Percentiles rank a stretch among this genome's conserved stretches.
Evolutionary conservation across 2,888 invertebrate species (phyloP).

Genomic region (Lasiommata megera): DNA sequence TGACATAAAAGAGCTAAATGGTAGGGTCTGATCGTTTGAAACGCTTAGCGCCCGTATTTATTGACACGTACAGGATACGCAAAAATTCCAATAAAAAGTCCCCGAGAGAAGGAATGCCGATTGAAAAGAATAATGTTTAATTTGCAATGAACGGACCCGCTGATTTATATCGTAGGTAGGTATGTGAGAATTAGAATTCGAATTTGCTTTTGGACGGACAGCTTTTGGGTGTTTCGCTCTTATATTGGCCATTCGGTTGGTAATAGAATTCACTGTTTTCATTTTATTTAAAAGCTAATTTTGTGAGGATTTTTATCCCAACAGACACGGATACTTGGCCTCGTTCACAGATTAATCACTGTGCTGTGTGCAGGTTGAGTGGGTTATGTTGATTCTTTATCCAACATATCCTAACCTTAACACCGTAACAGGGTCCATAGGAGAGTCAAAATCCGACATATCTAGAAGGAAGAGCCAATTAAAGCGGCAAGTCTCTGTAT

Average conservation of each 20-base stretch:
- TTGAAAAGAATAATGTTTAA: conserved; percentile 78
- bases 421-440: too few relatives aligned
- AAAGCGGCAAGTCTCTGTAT: too few relatives aligned
- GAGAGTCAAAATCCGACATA: too few relatives aligned
- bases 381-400: too few relatives aligned
- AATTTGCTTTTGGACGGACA: conserved; percentile 19
- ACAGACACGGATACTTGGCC: too few relatives aligned
- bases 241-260: not conserved
- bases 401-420: too few relatives aligned
- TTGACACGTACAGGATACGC: conserved; percentile 77
- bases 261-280: not conserved
- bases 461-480: too few relatives aligned
- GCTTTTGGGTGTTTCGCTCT: conserved; percentile 9
- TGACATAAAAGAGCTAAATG: conserved; percentile 74
- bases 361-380: too few relatives aligned
- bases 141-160: conserved; percentile 60
- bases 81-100: conserved; percentile 79
- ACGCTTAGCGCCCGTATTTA: conserved; percentile 68
- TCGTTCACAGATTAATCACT: too few relatives aligned
- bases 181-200: conserved; percentile 30
- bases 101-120: conserved; percentile 58
- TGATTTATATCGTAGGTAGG: conserved; percentile 53
- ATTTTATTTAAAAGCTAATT: not conserved
- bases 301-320: not conserved
- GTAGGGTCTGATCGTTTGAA: conserved; percentile 61